Conservation (phyloP, 1,140 invertebrate genomes). For the Trichonephila inaurata region DNA sequence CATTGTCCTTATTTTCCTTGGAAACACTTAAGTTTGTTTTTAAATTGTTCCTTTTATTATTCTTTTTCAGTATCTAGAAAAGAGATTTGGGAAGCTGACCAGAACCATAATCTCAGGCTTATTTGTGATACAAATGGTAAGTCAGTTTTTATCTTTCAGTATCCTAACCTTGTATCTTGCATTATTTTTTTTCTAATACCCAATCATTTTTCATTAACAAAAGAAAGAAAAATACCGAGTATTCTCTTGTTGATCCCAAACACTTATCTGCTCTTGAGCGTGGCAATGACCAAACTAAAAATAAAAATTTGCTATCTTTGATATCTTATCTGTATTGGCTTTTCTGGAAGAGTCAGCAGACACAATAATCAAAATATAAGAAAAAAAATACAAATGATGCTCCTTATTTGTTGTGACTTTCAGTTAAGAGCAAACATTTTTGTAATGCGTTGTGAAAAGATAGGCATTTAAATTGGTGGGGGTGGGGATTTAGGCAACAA, state of each 20-base stretch:
- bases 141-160: neutral
- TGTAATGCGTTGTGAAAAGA: too few species aligned
- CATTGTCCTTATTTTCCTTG: too few species aligned
- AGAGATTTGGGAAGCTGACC: conserved; percentile 87
- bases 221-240: neutral
- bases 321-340: neutral
- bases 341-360: neutral
- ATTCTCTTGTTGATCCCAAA: neutral
- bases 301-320: neutral
- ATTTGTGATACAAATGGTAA: conserved; percentile 88
- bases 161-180: neutral
- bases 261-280: neutral
- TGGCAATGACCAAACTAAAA: neutral
- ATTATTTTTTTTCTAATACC: neutral
- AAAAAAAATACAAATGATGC: neutral
- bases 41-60: neutral
- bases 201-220: neutral
- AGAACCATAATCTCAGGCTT: conserved; percentile 87
- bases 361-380: neutral
- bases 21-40: too few species aligned
- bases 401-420: too few species aligned
- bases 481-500: too few species aligned
- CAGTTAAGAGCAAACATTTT: too few species aligned
- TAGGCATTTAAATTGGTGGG: too few species aligned
- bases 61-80: conserved; percentile 87